Percentiles rank a stretch among this genome's conserved stretches.
These are phyloP conservation scores for Thecophora atra DNA, from an alignment of 2,888 invertebrate species.

Conservation along the genomic window DNA sequence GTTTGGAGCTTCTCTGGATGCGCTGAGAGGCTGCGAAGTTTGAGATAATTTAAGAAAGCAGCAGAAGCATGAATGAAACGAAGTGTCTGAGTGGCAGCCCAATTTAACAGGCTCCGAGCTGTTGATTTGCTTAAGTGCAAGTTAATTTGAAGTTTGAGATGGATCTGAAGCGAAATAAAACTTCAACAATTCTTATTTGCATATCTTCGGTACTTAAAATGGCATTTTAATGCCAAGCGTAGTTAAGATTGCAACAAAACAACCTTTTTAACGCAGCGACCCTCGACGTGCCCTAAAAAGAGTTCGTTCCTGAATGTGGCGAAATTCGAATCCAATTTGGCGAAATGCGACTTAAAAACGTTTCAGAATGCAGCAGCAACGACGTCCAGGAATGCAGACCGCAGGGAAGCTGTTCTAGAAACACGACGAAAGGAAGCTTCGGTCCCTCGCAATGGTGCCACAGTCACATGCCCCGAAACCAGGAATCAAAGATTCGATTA, in stretches of 20 bases:
- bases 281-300: not conserved
- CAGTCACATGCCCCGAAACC: not conserved
- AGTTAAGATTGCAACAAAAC: not conserved
- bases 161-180: no score
- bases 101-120: no score
- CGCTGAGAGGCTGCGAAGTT: no score
- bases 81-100: no score
- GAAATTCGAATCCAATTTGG: conserved; percentile 1
- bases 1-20: no score
- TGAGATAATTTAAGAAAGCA: no score
- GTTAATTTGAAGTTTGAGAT: no score
- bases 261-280: not conserved
- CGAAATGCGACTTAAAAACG: not conserved
- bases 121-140: no score
- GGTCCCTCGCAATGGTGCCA: not conserved
- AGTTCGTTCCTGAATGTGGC: not conserved
- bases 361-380: no score
- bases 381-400: not conserved
- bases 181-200: no score
- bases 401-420: not conserved
- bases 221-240: not conserved
- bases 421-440: not conserved
- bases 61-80: no score
- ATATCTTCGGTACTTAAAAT: not conserved
- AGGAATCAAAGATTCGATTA: not conserved